Conservation (phyloP, 2,113 vertebrate species). For the Ondatra zibethicus region DNA sequence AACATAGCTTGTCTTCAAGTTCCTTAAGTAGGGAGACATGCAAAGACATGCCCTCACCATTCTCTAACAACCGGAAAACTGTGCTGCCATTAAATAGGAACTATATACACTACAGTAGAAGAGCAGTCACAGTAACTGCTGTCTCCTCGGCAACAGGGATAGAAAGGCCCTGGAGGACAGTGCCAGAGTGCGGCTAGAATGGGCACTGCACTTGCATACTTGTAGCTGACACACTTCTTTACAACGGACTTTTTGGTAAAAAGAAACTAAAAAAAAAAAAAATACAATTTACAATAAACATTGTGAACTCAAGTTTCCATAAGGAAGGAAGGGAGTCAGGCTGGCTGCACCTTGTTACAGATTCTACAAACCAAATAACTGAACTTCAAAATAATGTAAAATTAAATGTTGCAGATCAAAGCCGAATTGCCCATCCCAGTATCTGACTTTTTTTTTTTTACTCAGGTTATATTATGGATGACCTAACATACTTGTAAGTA, state of each 20-base stretch:
- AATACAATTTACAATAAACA: neutral
- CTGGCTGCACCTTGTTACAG: neutral
- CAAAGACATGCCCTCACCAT: neutral
- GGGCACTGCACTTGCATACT: neutral
- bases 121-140: neutral
- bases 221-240: neutral
- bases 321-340: neutral
- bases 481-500: neutral
- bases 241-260: neutral
- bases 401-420: neutral
- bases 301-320: neutral
- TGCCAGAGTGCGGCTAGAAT: neutral
- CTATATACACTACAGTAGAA: neutral
- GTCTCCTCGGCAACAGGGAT: neutral
- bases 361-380: neutral
- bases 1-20: slow-evolving; percentile 29
- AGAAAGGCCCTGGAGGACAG: neutral
- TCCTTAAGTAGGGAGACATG: neutral
- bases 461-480: too few relatives aligned
- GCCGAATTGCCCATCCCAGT: too few relatives aligned
- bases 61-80: neutral
- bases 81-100: neutral
- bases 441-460: too few relatives aligned
- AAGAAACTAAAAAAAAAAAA: neutral
- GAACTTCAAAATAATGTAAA: neutral